Evolutionary conservation across 2,797 vertebrate genomes (phyloP).

Genomic region (Notamacropus eugenii): DNA sequence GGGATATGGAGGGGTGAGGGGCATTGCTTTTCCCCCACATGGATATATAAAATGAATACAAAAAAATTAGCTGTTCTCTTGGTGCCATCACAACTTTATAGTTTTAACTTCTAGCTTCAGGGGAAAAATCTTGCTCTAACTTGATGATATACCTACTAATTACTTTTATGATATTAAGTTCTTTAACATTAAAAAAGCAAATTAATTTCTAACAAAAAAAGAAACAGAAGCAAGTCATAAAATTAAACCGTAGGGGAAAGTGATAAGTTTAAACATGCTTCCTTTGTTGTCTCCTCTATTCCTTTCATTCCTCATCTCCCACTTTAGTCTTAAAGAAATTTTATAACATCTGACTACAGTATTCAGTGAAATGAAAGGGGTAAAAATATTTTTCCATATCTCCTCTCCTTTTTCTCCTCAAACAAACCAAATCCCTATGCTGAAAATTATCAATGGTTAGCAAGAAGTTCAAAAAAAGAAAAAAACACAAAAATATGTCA

Average conservation of each 20-base stretch:
- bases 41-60: not conserved
- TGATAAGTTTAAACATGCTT: not conserved
- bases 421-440: not conserved
- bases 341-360: not conserved
- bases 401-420: not conserved
- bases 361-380: not conserved
- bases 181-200: constrained; percentile 28
- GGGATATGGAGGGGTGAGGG: not conserved
- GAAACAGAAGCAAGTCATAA: not conserved
- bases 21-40: not conserved
- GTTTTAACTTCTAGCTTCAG: not conserved
- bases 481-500: not conserved
- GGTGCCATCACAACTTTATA: not conserved
- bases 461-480: not conserved
- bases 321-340: not conserved
- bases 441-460: not conserved
- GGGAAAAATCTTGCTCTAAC: not conserved
- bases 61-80: not conserved
- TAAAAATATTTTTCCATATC: not conserved
- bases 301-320: not conserved
- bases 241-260: not conserved
- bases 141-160: not conserved
- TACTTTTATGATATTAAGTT: not conserved
- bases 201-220: constrained; percentile 31
- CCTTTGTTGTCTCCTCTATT: not conserved